phyloP scores from a whole-genome alignment of 2,113 vertebrate species.

The Sceloporus tristichus region DNA sequence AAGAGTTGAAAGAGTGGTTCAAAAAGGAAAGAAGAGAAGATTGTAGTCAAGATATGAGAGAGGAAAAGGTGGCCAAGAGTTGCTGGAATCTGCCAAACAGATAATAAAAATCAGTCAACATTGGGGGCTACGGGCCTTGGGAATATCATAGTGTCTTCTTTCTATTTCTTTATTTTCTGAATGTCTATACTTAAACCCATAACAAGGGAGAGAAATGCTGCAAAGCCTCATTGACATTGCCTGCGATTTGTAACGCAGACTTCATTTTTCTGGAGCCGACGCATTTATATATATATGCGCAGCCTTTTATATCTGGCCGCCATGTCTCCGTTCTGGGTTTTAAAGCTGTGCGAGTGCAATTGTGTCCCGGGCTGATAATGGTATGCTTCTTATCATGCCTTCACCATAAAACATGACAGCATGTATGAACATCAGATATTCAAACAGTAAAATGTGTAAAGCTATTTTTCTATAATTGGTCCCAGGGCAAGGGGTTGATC shows the following conservation, averaged over 20 bases:
- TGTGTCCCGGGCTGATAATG: constrained; percentile 59
- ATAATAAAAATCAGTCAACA: neutral
- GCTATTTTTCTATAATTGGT: constrained; percentile 80
- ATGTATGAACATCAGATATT: constrained; percentile 74
- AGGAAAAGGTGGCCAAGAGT: neutral
- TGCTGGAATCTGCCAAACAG: neutral
- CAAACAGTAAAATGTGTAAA: constrained; percentile 72
- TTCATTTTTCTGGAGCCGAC: neutral
- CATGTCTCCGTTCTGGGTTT: constrained; percentile 22
- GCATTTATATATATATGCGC: constrained; percentile 1
- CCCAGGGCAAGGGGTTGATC: constrained; percentile 79
- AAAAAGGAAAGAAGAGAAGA: neutral
- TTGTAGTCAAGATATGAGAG: neutral
- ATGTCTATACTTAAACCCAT: neutral
- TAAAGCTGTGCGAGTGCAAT: constrained; percentile 39
- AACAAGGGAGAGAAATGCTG: neutral
- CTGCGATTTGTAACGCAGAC: neutral
- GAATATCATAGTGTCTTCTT: neutral
- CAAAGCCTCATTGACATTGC: neutral
- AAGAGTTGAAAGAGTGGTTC: neutral
- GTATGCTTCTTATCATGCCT: constrained; percentile 67
- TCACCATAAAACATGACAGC: constrained; percentile 66
- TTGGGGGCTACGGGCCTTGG: neutral
- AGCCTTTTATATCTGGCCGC: neutral
- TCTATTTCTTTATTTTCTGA: neutral